Conservation (phyloP, 2,888 invertebrate species). For the Smittia aterrima region DNA sequence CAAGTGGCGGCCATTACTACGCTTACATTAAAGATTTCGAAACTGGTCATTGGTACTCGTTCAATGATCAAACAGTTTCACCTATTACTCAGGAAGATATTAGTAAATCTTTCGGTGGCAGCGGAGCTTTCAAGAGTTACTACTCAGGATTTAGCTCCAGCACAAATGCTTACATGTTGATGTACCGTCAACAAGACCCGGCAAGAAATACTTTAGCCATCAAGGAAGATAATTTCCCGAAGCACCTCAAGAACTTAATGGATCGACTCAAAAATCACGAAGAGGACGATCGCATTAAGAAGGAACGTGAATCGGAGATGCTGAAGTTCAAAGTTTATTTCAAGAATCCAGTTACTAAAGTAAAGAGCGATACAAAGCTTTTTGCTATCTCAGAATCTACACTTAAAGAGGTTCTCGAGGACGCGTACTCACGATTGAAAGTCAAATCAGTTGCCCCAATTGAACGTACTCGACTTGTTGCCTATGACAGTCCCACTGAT, state of each 20-base stretch:
- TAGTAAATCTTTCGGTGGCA: constrained; percentile 79
- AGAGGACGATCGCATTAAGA: constrained; percentile 60
- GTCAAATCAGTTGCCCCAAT: constrained; percentile 60
- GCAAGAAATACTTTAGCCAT: constrained; percentile 64
- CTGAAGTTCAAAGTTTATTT: constrained; percentile 65
- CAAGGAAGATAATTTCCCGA: constrained; percentile 68
- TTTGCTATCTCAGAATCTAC: constrained; percentile 62
- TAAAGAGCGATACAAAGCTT: constrained; percentile 58
- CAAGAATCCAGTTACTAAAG: constrained; percentile 59
- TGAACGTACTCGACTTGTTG: constrained; percentile 70
- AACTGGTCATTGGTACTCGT: constrained; percentile 77
- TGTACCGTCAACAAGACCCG: constrained; percentile 76
- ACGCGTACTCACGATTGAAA: constrained; percentile 60
- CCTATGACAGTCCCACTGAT: constrained; percentile 64
- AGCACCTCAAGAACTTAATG: constrained; percentile 66
- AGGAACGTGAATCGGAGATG: constrained; percentile 62
- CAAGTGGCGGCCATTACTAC: constrained; percentile 88
- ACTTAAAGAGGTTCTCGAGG: constrained; percentile 59
- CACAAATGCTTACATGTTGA: constrained; percentile 88
- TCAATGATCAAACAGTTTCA: constrained; percentile 81
- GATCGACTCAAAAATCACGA: constrained; percentile 65
- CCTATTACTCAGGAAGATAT: constrained; percentile 79
- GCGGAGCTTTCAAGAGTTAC: constrained; percentile 63
- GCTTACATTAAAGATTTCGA: constrained; percentile 83
- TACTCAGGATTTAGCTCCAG: constrained; percentile 76